These are phyloP conservation scores for Atta colombica DNA, from an alignment of 1,140 invertebrate genomes.

Conservation along the genomic window DNA sequence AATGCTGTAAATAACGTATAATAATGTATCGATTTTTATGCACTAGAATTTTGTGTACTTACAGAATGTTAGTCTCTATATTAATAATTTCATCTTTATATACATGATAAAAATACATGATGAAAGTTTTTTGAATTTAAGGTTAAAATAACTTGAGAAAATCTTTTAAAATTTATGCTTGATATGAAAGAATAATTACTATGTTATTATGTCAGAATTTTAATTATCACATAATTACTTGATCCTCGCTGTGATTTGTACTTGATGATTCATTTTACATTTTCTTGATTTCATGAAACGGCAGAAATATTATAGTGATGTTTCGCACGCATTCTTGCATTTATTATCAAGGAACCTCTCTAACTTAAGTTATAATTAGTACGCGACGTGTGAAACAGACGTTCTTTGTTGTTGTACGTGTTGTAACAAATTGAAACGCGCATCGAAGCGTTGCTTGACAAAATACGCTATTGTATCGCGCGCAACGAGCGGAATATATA, in stretches of 20 bases:
- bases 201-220: neutral
- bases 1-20: neutral
- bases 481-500: neutral
- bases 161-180: neutral
- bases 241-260: neutral
- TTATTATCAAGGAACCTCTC: conserved; percentile 21
- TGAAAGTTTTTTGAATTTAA: neutral
- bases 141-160: neutral
- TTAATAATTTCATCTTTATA: neutral
- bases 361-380: conserved; percentile 47
- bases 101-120: neutral
- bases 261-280: neutral
- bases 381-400: conserved; percentile 39
- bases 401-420: conserved; percentile 12
- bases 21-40: neutral
- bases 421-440: conserved; percentile 53
- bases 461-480: conserved; percentile 22
- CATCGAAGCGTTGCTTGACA: conserved; percentile 31
- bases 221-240: neutral
- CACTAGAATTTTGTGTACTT: neutral
- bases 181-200: neutral
- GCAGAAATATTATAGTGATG: neutral
- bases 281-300: neutral
- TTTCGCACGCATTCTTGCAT: conserved; percentile 24
- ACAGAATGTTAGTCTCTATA: neutral